A percentile compares a stretch with the other conserved stretches of the same genome.
phyloP scores from a whole-genome alignment of 2,888 invertebrate species.

The Agrotis ipsilon region DNA sequence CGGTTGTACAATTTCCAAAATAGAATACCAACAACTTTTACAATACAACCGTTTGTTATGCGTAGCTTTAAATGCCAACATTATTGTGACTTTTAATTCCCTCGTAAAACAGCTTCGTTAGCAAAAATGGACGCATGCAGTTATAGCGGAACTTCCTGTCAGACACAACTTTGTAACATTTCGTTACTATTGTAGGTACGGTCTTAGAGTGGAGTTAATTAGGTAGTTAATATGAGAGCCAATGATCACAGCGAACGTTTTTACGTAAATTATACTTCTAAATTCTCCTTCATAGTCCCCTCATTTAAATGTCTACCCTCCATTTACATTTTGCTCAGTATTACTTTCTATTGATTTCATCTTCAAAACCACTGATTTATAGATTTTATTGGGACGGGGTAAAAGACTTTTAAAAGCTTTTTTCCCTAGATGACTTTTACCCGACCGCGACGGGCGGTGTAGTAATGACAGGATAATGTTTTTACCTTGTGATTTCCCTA shows the following conservation, averaged over 20 bases:
- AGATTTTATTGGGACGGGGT: slow-evolving; percentile 49
- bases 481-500: slow-evolving; percentile 11
- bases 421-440: slow-evolving; percentile 36
- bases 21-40: slow-evolving; percentile 66
- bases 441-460: slow-evolving; percentile 8
- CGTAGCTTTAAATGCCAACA: slow-evolving; percentile 50
- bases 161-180: slow-evolving; percentile 24
- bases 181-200: slow-evolving; percentile 1
- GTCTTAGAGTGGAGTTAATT: slow-evolving; percentile 40
- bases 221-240: slow-evolving; percentile 44
- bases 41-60: slow-evolving; percentile 52
- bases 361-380: slow-evolving; percentile 57
- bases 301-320: slow-evolving; percentile 58
- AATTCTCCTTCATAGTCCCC: slow-evolving; percentile 51
- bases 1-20: slow-evolving; percentile 79
- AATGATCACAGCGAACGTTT: slow-evolving; percentile 44
- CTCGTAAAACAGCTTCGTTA: slow-evolving; percentile 53
- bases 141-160: slow-evolving; percentile 31
- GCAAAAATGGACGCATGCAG: slow-evolving; percentile 28
- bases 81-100: slow-evolving; percentile 50
- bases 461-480: slow-evolving; percentile 43
- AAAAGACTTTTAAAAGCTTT: slow-evolving; percentile 51
- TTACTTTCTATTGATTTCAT: slow-evolving; percentile 62
- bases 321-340: slow-evolving; percentile 59
- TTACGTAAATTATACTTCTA: slow-evolving; percentile 58